Evolutionary conservation across 1,140 invertebrate genomes (phyloP).

Genomic region (Leptinotarsa texana): DNA sequence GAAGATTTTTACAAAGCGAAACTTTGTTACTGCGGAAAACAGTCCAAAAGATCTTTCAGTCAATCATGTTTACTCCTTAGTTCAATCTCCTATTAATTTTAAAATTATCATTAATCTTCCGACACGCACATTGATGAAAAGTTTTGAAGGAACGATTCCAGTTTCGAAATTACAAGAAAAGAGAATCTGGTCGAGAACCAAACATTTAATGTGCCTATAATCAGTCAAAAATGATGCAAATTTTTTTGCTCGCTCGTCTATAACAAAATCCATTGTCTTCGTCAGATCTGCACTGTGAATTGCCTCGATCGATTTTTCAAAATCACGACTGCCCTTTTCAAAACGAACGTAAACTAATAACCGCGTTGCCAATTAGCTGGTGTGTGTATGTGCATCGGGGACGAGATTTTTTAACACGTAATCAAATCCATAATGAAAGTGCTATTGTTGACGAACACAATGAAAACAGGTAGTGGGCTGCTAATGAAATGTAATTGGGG

Average conservation of each 20-base stretch:
- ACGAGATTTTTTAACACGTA: constrained; percentile 3
- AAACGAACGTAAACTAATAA: constrained; percentile 4
- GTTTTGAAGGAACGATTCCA: no score
- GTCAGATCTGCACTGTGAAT: background rate
- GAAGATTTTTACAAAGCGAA: no score
- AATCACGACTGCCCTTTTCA: background rate
- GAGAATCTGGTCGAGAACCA: no score
- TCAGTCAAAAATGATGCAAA: no score
- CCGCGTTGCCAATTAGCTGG: background rate
- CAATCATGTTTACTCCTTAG: no score
- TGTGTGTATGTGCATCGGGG: constrained; percentile 1
- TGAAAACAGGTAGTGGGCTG: constrained; percentile 5
- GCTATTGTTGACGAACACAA: constrained; percentile 5
- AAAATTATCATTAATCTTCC: no score
- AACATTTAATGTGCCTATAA: no score
- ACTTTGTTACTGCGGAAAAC: no score
- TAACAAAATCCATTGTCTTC: background rate
- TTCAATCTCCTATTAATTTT: no score
- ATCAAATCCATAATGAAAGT: constrained; percentile 6
- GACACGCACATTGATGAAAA: no score
- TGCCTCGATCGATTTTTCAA: background rate
- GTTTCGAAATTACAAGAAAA: no score
- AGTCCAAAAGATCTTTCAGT: no score
- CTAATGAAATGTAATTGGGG: constrained; percentile 3
- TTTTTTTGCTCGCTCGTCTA: background rate